Base-by-base conservation (phyloP, 2,888 invertebrate species). In the Calameuta idolon region DNA sequence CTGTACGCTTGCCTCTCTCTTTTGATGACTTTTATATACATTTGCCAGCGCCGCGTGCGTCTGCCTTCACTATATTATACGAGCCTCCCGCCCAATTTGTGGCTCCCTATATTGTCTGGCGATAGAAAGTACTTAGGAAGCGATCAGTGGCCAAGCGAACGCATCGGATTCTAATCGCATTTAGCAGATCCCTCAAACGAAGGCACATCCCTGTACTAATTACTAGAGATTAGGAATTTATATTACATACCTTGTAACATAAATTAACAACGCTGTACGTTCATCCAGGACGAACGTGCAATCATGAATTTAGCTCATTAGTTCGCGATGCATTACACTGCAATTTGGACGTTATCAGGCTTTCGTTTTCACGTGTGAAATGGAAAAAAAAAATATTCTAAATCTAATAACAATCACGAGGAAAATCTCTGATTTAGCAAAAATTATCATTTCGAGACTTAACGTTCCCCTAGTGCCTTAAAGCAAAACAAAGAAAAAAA, bases 61-160 rank as follows among this genome's bases (percentile, higher is more conserved):
- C 71, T 77, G 75, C 77, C 77, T 77, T 77, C 68, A 23, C 9
- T 55, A 55, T 55, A 55, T 55, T 55, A 55, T 55, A 55, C 1
- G 55, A 55, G 55, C 55, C 55, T 55, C 23, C 2, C 23, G 4
- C 55, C 55, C 15, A 55, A 55, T 55, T 55, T 55, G 9, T 2
- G 23, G 23, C 55, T 55, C 55, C 23, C 55, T 55, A 23, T 23
- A 55, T 55, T 55, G 23, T 23, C 23, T 55, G 75, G 75, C 76
- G 78, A 76, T 78, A 78, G 78, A 78, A 78, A 78, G 78, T 78
- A 78, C 78, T 78, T 78, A 78, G 31, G 31, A 71, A 55, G 23
- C 23, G 55, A 23, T 55, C 23, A 55, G 55, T 55, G 55, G 9
- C 55, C 15, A 55, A 5, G 55, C 23, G 55, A 23, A 55, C 55